Conservation (phyloP, 2,888 invertebrate genomes). For the Thereva nobilitata region DNA sequence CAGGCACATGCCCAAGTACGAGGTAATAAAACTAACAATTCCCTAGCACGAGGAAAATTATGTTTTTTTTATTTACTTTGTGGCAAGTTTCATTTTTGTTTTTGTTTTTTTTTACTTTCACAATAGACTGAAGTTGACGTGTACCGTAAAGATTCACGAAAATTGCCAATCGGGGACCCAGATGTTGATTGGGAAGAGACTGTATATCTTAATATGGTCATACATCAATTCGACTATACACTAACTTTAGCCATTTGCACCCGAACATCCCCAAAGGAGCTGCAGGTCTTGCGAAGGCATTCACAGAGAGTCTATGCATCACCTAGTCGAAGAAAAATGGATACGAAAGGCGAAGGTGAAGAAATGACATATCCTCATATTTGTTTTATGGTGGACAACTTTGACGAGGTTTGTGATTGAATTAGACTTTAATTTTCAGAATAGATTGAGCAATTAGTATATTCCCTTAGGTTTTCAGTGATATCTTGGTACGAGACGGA, state of each 20-base stretch:
- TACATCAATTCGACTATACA: conserved; percentile 98
- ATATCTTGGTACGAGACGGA: conserved; percentile 95
- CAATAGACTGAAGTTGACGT: conserved; percentile 91
- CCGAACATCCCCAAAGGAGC: conserved; percentile 93
- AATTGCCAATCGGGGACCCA: conserved; percentile 93
- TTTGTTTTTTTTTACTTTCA: conserved; percentile 47
- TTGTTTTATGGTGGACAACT: conserved; percentile 99
- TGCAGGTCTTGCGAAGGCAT: conserved; percentile 91
- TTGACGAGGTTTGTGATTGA: conserved; percentile 78
- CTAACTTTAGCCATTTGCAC: conserved; percentile 97
- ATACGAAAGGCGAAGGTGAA: conserved; percentile 96
- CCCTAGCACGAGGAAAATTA: neutral
- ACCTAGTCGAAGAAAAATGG: conserved; percentile 95
- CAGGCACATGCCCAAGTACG: conserved; percentile 85
- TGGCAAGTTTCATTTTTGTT: too few species aligned
- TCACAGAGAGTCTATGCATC: conserved; percentile 96
- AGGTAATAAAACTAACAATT: conserved; percentile 61
- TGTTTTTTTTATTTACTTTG: neutral
- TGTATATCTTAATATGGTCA: conserved; percentile 94
- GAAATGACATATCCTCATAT: conserved; percentile 99
- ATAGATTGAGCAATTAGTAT: neutral
- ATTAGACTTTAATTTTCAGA: conserved; percentile 8
- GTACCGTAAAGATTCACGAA: conserved; percentile 94
- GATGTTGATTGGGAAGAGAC: conserved; percentile 99
- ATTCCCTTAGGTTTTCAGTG: conserved; percentile 84